Base-by-base conservation (phyloP, 2,888 invertebrate species). In the Abrostola triplasia region DNA sequence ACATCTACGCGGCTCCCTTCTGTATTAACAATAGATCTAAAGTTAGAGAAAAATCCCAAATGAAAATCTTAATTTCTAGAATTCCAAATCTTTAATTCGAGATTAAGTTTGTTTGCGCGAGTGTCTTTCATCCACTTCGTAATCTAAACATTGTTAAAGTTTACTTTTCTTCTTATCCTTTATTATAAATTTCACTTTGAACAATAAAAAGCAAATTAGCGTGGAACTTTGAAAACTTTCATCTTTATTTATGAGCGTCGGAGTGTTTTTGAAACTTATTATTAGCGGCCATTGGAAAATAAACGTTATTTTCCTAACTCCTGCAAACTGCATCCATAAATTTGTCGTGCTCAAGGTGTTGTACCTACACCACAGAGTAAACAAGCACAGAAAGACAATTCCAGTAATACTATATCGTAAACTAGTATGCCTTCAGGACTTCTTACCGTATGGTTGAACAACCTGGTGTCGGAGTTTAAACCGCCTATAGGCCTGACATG, bases 191-290 rank as follows among this genome's bases (percentile, higher is more conserved):
- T 44, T 47, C 44, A 24, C 11, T 24, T 8, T 36, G 2, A 37
- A 38, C 41, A 69, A 52, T 53, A 47, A 40, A 64, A 51, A 51
- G 41, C 55, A 49, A 62, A 59, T 73, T 52, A 36, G 37, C 6
- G 8, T 41, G 42, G 10, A 52, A 36, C n/a, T 55, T 59, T 36
- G n/a, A 47, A n/a, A 73, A 44, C 38, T 47, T 47, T 58, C 6
- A 57, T 73, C 6, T 48, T 55, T 60, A 61, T 73, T 60, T 59
- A 60, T 54, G 50, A 73, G 56, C 35, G 42, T 6, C n/a, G 9
- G 11, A 61, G 48, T 40, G 55, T 41, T 13, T 36, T n/a, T 8
- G 5, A 37, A 50, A 57, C 10, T 50, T 57, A 10, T 11, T 48
- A 6, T 59, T 40, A 13, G 8, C 10, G 36, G 47, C 38, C 24